Evolutionary conservation across 1,140 invertebrate genomes (phyloP).

Genomic region (Diorhabda carinulata): DNA sequence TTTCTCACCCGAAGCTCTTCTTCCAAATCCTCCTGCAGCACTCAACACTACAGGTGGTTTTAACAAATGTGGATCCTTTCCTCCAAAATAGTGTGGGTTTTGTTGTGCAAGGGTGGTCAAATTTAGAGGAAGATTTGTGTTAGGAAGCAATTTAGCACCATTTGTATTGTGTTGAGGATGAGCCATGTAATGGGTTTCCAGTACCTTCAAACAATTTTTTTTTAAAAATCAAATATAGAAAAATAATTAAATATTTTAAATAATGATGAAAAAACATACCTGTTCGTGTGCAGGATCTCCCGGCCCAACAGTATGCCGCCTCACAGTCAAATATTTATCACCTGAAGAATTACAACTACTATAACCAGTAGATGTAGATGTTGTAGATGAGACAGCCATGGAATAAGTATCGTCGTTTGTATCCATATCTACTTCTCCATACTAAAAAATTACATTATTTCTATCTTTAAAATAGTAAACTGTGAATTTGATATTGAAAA

Average conservation of each 20-base stretch:
- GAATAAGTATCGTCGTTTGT: constrained; percentile 52
- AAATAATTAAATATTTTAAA: too few species aligned
- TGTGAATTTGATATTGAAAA: too few species aligned
- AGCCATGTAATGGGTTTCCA: constrained; percentile 51
- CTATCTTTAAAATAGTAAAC: too few species aligned
- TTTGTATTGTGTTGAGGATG: constrained; percentile 33
- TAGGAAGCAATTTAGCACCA: constrained; percentile 51
- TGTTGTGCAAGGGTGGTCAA: constrained; percentile 71
- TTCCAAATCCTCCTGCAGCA: constrained; percentile 76
- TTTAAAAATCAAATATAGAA: too few species aligned
- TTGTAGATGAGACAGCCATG: constrained; percentile 37
- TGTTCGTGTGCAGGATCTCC: constrained; percentile 80
- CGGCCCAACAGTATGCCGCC: constrained; percentile 89
- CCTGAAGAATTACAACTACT: constrained; percentile 34
- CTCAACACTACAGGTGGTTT: constrained; percentile 88
- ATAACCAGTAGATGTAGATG: constrained; percentile 37
- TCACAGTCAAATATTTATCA: constrained; percentile 50
- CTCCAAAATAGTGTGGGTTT: constrained; percentile 77
- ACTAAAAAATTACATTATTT: constrained; percentile 46
- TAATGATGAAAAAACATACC: constrained; percentile 37
- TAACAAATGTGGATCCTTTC: constrained; percentile 89
- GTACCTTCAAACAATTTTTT: constrained; percentile 39
- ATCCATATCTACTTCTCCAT: constrained; percentile 60
- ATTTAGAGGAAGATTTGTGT: constrained; percentile 69
- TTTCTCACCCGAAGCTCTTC: constrained; percentile 69